phyloP scores from a whole-genome alignment of 1,140 invertebrate genomes.

The Triops cancriformis region DNA sequence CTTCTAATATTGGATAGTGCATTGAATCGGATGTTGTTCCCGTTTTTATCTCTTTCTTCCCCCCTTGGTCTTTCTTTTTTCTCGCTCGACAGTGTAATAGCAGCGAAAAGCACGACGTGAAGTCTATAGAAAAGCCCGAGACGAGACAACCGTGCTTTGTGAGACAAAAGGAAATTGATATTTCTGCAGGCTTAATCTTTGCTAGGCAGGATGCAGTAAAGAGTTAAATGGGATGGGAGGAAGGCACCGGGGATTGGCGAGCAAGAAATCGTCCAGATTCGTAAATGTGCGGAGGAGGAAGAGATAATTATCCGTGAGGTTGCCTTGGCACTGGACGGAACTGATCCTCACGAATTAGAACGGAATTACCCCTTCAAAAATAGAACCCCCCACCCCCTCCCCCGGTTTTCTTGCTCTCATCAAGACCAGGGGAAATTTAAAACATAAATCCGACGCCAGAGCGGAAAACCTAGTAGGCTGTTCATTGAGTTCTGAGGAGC shows the following conservation, averaged over 20 bases:
- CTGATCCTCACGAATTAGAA: neutral
- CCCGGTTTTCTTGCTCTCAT: too few relatives aligned
- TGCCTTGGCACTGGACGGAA: constrained; percentile 3
- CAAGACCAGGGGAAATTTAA: too few relatives aligned
- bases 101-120: neutral
- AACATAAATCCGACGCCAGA: too few relatives aligned
- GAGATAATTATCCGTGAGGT: neutral
- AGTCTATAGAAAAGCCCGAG: neutral
- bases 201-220: neutral
- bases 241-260: neutral
- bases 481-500: neutral
- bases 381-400: too few relatives aligned
- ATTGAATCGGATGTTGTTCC: neutral
- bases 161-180: constrained; percentile 5
- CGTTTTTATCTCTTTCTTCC: neutral
- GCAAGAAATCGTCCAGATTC: neutral
- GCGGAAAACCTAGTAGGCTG: neutral
- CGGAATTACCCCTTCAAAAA: neutral
- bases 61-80: neutral
- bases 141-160: neutral
- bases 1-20: constrained; percentile 7
- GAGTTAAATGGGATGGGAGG: neutral
- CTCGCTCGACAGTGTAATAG: neutral
- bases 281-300: neutral
- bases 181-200: constrained; percentile 14